Percentiles rank a stretch among this genome's conserved stretches.
Conservation (phyloP, 2,113 vertebrate genomes). For the Raphicerus campestris region DNA sequence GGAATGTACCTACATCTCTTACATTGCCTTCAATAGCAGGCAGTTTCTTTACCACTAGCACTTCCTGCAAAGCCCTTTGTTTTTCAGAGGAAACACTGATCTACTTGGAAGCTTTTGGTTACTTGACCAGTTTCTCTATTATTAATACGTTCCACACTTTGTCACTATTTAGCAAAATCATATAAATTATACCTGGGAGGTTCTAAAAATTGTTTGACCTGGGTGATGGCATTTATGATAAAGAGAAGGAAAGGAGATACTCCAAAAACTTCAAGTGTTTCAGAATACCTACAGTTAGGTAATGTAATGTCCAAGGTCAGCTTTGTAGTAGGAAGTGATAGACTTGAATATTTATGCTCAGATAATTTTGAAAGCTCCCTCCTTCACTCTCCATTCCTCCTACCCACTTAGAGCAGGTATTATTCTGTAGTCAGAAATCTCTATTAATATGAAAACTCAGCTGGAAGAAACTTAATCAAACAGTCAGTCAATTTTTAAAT, state of each 20-base stretch:
- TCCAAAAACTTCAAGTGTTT: not conserved
- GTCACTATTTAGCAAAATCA: not conserved
- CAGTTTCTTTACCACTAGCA: not conserved
- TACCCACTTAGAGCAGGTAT: not conserved
- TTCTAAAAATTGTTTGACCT: not conserved
- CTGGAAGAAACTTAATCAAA: constrained; percentile 67
- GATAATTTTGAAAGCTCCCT: not conserved
- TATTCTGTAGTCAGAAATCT: constrained; percentile 32
- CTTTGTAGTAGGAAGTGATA: constrained; percentile 14
- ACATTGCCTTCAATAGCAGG: not conserved
- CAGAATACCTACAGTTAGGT: not conserved
- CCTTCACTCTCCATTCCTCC: not conserved
- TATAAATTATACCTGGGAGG: not conserved
- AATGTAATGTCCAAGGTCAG: not conserved
- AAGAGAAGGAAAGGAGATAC: not conserved
- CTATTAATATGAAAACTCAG: constrained; percentile 57
- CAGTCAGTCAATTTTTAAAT: constrained; percentile 69
- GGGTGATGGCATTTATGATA: not conserved
- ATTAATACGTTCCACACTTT: not conserved
- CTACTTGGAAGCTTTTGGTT: not conserved
- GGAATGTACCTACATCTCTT: not conserved
- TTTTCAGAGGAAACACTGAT: not conserved
- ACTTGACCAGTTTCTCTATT: not conserved
- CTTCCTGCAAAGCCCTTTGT: not conserved
- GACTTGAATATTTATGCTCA: constrained; percentile 4